Evolutionary conservation across 2,797 vertebrate species (phyloP).

Genomic region (Ciconia nigra): DNA sequence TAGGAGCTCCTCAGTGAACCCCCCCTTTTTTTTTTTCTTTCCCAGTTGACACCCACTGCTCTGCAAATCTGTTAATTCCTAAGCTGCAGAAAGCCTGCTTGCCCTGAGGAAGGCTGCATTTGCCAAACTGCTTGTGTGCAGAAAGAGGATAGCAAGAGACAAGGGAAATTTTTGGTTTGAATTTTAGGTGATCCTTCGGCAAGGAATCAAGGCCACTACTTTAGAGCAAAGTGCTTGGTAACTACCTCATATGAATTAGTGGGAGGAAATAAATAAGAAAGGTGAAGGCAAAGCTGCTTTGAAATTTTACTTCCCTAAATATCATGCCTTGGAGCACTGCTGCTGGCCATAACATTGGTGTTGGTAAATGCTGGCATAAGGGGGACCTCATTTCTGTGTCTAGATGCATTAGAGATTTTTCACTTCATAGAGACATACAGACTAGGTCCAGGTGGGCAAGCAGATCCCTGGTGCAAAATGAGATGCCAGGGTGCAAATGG

Average conservation of each 20-base stretch:
- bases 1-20: not conserved
- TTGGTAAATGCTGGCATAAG: rapidly evolving
- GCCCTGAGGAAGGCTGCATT: not conserved
- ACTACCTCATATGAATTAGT: not conserved
- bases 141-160: not conserved
- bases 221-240: not conserved
- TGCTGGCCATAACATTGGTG: not conserved
- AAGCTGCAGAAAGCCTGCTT: not conserved
- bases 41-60: not conserved
- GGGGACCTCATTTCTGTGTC: not conserved
- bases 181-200: not conserved
- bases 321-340: rapidly evolving
- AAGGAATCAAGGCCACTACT: not conserved
- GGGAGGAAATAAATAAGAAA: not conserved
- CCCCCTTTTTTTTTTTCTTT: rapidly evolving
- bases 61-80: not conserved
- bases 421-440: not conserved
- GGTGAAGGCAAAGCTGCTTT: not conserved
- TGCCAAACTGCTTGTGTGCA: not conserved
- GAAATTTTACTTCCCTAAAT: not conserved
- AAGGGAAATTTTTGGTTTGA: no score
- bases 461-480: rapidly evolving
- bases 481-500: rapidly evolving
- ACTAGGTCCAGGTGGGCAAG: not conserved
- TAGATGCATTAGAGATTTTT: not conserved